phyloP scores from a whole-genome alignment of 2,113 vertebrate species.

The Phalacrocorax aristotelis region DNA sequence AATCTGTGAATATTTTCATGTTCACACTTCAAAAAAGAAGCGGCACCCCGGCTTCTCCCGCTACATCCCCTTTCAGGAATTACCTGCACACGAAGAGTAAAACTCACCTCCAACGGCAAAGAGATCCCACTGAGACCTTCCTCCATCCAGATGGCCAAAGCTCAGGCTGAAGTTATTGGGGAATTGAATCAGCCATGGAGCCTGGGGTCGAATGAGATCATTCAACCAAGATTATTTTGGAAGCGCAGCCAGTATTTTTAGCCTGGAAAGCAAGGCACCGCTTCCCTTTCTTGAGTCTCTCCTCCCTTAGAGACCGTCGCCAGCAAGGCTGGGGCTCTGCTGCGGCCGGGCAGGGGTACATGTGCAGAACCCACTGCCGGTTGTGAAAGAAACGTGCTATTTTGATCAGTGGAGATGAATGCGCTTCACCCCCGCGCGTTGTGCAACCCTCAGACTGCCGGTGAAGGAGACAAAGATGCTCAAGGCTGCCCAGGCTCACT shows the following conservation, averaged over 20 bases:
- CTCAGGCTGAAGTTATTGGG: background rate
- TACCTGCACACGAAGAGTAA: rapidly evolving
- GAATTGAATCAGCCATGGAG: background rate
- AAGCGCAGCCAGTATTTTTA: background rate
- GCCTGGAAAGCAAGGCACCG: background rate
- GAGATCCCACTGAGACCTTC: background rate
- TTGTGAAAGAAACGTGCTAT: slow-evolving; percentile 28
- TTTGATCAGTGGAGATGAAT: background rate
- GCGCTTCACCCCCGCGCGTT: background rate
- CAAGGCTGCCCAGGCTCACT: background rate
- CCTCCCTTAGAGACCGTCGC: background rate
- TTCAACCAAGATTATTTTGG: background rate
- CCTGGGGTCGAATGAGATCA: background rate
- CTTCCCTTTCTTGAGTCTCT: slow-evolving; percentile 23
- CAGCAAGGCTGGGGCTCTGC: background rate
- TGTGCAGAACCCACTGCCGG: background rate
- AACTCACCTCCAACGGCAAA: background rate
- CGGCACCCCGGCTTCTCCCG: background rate
- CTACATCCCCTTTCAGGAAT: background rate
- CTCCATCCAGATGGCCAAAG: background rate
- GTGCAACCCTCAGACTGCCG: background rate
- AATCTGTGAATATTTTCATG: rapidly evolving
- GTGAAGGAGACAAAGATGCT: background rate
- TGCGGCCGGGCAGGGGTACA: background rate
- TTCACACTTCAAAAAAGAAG: background rate